Conservation (phyloP, 2,113 vertebrate genomes). For the Tenebrosternarchus preto region DNA sequence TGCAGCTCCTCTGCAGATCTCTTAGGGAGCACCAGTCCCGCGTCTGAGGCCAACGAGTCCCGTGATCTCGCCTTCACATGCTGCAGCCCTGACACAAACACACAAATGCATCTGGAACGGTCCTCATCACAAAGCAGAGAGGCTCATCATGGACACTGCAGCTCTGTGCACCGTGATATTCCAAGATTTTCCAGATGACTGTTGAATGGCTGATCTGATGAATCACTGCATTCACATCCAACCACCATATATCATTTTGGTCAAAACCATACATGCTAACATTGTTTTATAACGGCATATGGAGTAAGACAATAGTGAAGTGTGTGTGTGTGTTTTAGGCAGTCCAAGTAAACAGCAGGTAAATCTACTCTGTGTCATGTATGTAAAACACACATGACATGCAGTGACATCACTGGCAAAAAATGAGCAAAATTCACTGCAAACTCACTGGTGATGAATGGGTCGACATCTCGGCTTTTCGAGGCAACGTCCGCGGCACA, state of each 20-base stretch:
- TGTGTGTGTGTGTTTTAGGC: too few relatives aligned
- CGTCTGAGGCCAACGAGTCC: conserved; percentile 57
- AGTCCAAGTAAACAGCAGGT: too few relatives aligned
- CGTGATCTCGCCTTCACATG: conserved; percentile 87
- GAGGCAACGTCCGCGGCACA: conserved; percentile 95
- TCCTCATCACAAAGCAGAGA: neutral
- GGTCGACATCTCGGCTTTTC: conserved; percentile 89
- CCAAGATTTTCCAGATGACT: too few relatives aligned
- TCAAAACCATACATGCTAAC: too few relatives aligned
- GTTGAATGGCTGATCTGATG: too few relatives aligned
- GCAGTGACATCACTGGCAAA: too few relatives aligned
- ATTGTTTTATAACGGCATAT: too few relatives aligned
- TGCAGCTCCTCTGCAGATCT: conserved; percentile 74
- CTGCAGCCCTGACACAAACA: conserved; percentile 82
- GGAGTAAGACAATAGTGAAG: too few relatives aligned
- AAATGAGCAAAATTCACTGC: neutral
- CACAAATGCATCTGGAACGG: neutral
- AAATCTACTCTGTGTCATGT: too few relatives aligned
- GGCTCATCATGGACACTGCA: neutral
- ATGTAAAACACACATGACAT: neutral
- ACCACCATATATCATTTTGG: too few relatives aligned
- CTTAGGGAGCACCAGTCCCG: conserved; percentile 69
- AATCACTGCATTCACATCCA: too few relatives aligned
- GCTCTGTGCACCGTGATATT: too few relatives aligned
- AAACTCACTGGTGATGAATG: conserved; percentile 89